phyloP scores from a whole-genome alignment of 2,113 vertebrate genomes.

The Passer montanus region DNA sequence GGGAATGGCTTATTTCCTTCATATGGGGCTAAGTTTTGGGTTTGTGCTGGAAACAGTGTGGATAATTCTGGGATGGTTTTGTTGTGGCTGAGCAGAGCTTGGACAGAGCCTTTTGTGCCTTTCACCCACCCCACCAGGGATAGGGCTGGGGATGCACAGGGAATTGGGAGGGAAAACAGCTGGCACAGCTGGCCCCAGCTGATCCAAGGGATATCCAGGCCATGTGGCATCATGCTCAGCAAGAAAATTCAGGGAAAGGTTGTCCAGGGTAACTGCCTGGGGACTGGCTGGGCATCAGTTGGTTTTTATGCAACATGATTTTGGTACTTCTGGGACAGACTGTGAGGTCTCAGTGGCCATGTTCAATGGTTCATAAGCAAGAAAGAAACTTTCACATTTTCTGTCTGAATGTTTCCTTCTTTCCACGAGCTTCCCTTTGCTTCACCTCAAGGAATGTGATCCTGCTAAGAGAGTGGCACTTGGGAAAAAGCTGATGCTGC shows the following conservation, averaged over 20 bases:
- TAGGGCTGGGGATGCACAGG: neutral
- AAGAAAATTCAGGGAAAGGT: neutral
- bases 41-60: neutral
- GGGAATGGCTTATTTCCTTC: neutral
- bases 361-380: neutral
- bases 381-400: neutral
- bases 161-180: neutral
- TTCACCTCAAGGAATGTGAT: neutral
- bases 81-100: neutral
- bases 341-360: neutral
- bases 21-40: fast-evolving
- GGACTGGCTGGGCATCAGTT: fast-evolving
- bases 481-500: neutral
- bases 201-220: neutral
- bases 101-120: neutral
- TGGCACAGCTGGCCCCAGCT: neutral
- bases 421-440: neutral
- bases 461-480: neutral
- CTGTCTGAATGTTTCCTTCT: neutral
- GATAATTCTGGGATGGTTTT: neutral
- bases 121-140: neutral
- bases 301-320: neutral
- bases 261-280: neutral
- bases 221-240: neutral
- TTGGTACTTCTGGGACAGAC: neutral